Conservation (phyloP, 2,888 invertebrate genomes). For the Amiota minor region DNA sequence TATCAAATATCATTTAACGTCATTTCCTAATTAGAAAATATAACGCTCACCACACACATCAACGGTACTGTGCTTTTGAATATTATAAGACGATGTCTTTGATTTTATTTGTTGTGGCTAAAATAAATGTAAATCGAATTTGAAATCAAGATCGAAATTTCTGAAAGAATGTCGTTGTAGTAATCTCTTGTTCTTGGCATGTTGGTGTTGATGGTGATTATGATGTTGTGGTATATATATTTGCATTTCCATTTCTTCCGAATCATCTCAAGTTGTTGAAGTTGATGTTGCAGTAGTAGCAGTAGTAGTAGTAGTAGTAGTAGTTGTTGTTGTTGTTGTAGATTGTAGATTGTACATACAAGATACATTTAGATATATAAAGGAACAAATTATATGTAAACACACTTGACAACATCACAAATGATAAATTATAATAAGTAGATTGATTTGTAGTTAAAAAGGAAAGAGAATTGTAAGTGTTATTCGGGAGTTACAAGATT, state of each 20-base stretch:
- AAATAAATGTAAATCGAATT: conserved; percentile 71
- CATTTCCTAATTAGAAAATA: conserved; percentile 30
- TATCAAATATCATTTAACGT: conserved; percentile 21
- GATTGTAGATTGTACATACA: too few relatives aligned
- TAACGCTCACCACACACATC: conserved; percentile 40
- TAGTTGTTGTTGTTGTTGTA: too few relatives aligned
- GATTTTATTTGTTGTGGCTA: conserved; percentile 55
- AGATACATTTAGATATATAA: too few relatives aligned
- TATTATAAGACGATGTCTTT: too few relatives aligned
- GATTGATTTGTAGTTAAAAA: too few relatives aligned
- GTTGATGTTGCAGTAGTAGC: too few relatives aligned
- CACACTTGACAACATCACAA: too few relatives aligned
- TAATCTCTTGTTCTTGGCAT: conserved; percentile 52
- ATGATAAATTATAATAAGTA: too few relatives aligned
- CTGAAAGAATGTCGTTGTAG: conserved; percentile 68
- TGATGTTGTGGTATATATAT: conserved; percentile 68
- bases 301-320: too few relatives aligned
- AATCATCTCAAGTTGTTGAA: conserved; percentile 41
- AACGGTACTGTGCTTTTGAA: conserved; percentile 30
- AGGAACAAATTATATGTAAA: too few relatives aligned
- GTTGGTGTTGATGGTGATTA: conserved; percentile 68
- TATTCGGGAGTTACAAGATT: too few relatives aligned
- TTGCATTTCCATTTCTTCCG: conserved; percentile 65
- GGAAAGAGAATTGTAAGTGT: too few relatives aligned
- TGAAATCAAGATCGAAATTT: conserved; percentile 71